Conservation (phyloP, 2,888 invertebrate species). For the Subacronicta megacephala region DNA sequence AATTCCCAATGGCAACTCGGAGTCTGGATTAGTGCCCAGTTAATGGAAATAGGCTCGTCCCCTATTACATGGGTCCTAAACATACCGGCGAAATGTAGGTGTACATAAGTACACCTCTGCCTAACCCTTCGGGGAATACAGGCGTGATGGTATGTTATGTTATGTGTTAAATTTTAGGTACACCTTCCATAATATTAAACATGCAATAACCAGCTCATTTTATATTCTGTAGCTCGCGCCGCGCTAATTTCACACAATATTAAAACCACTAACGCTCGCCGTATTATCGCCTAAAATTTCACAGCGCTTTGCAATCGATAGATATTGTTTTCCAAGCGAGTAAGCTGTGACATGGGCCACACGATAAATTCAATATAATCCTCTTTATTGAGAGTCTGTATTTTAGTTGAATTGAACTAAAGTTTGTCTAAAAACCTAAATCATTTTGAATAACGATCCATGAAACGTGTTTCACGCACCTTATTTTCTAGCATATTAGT, state of each 20-base stretch:
- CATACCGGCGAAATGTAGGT: too few species aligned
- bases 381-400: slow-evolving; percentile 1
- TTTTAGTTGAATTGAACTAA: slow-evolving; percentile 11
- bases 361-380: slow-evolving; percentile 38
- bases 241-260: slow-evolving; percentile 28
- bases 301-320: slow-evolving; percentile 11
- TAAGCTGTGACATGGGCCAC: slow-evolving; percentile 26
- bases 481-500: too few species aligned
- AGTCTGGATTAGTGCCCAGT: too few species aligned
- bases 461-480: not conserved
- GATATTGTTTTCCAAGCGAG: slow-evolving; percentile 35
- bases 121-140: too few species aligned
- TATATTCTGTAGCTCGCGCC: slow-evolving; percentile 22
- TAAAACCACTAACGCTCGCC: slow-evolving; percentile 28
- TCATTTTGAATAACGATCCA: slow-evolving; percentile 1
- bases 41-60: too few species aligned
- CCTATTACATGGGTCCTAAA: too few species aligned
- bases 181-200: not conserved
- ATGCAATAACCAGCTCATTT: slow-evolving; percentile 13
- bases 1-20: too few species aligned
- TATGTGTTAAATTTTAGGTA: too few species aligned
- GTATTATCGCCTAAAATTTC: slow-evolving; percentile 13
- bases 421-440: slow-evolving; percentile 3
- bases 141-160: too few species aligned
- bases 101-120: too few species aligned